Base-by-base conservation (phyloP, 1,140 invertebrate genomes). In the Ptiloglossa arizonensis region DNA sequence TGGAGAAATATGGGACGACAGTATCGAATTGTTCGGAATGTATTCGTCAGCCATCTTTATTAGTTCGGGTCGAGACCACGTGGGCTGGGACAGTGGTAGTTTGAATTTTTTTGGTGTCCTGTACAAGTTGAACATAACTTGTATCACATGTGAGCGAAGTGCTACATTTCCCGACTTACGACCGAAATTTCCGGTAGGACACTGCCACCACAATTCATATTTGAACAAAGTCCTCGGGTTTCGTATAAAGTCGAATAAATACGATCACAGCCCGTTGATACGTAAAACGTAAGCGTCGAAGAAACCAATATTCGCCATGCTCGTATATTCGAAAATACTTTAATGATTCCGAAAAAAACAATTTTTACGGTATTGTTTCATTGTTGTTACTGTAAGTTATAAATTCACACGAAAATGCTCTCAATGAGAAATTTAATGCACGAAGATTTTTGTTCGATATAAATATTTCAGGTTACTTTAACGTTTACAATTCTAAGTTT, bases 131-230 rank as follows among this genome's bases (percentile, higher is more conserved):
- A 22, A 50, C 48, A 5, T 73, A 50, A 72, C n/a, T 46, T 17
- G 41, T 38, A 15, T 6, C 35, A 24, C 46, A 54, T 27, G 19
- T 24, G 8, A 41, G 56, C 50, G 48, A 69, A 77, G 71, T 66
- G 52, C 76, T 71, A 66, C 64, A 44, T 66, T 64, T 81, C 73
- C 22, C 59, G 64, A 63, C 22, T 64, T 82, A 64, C 79, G 79
- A 68, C 22, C 57, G 44, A 69, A 56, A 68, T 69, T 82, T 77
- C 67, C 80, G 78, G 63, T 57, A 57, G 35, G 24, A 73, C 32
- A 24, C 29, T 64, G 44, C 27, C 71, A 60, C 52, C 62, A 38
- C 82, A 83, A 78, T 48, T 78, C 67, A 72, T 78, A 72, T 48
- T 52, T 56, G 6, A 57, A 56, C 27, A 19, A 54, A 27, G 17